phyloP scores from a whole-genome alignment of 30 jellyfish, hydroid and myxozoan species.

The Haliclystus octoradiatus region DNA sequence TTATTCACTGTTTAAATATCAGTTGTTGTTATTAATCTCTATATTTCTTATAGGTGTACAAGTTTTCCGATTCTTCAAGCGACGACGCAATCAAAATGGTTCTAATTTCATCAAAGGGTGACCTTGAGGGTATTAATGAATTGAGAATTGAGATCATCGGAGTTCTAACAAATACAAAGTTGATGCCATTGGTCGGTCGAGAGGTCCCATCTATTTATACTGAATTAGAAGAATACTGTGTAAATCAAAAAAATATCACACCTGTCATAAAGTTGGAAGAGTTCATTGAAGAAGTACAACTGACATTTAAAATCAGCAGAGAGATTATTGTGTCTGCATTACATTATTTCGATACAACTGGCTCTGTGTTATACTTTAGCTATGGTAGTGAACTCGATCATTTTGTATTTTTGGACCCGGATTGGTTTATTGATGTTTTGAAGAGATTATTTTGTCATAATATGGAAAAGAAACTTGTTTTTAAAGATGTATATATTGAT shows the following conservation, averaged over 20 bases:
- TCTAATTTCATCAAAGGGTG: conserved; percentile 45
- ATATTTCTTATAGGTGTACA: no score
- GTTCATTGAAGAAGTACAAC: not conserved
- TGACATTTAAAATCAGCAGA: not conserved
- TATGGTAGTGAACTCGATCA: conserved; percentile 7
- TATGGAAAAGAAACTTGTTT: conserved; percentile 11
- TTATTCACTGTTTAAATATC: no score
- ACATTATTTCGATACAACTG: no score
- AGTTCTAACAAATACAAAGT: conserved; percentile 16
- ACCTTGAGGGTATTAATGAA: conserved; percentile 32
- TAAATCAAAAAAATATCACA: not conserved
- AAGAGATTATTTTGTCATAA: conserved; percentile 57
- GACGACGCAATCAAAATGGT: conserved; percentile 23
- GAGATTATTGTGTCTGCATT: conserved; percentile 26
- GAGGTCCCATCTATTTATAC: conserved; percentile 58
- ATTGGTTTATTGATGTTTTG: conserved; percentile 36
- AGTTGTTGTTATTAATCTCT: no score
- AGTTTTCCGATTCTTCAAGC: no score
- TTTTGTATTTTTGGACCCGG: conserved; percentile 45
- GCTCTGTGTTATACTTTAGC: conserved; percentile 32
- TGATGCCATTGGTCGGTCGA: conserved; percentile 49
- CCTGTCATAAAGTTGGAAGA: conserved; percentile 35
- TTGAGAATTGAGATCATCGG: conserved; percentile 50
- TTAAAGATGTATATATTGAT: conserved; percentile 4
- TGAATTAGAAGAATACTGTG: conserved; percentile 28